A percentile compares a stretch with the other conserved stretches of the same genome.
Evolutionary conservation across 2,797 vertebrate genomes (phyloP).

Genomic region (Botia almorhae): DNA sequence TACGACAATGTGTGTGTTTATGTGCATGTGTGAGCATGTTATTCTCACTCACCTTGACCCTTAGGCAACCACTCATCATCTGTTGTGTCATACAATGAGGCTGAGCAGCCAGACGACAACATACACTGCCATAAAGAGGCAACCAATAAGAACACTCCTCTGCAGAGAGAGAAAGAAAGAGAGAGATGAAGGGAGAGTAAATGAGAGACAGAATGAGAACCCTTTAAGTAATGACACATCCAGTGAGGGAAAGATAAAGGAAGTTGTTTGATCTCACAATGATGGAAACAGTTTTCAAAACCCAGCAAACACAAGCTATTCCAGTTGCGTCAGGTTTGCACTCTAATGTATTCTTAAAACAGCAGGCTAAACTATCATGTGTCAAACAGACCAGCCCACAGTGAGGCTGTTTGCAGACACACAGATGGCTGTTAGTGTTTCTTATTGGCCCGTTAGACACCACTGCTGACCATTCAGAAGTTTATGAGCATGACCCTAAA

Average conservation of each 20-base stretch:
- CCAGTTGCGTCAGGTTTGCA: neutral
- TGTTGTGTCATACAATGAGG: slow-evolving; percentile 90
- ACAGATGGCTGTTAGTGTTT: slow-evolving; percentile 14
- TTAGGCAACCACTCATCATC: slow-evolving; percentile 84
- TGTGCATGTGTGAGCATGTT: neutral
- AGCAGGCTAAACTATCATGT: slow-evolving; percentile 11
- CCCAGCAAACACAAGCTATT: slow-evolving; percentile 22
- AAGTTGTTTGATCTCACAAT: neutral
- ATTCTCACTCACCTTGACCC: slow-evolving; percentile 81
- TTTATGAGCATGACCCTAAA: slow-evolving; percentile 45
- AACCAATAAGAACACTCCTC: slow-evolving; percentile 93
- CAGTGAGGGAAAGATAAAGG: neutral
- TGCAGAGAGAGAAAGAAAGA: slow-evolving; percentile 61
- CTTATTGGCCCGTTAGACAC: slow-evolving; percentile 39
- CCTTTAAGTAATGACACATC: neutral
- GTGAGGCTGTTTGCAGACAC: neutral
- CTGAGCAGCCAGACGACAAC: slow-evolving; percentile 91
- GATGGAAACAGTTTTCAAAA: slow-evolving; percentile 17
- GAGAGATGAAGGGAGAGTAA: slow-evolving; percentile 44
- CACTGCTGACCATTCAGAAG: neutral
- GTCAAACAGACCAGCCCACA: neutral
- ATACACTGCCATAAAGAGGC: slow-evolving; percentile 91
- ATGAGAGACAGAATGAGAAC: slow-evolving; percentile 44
- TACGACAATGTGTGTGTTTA: neutral
- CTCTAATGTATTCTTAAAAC: slow-evolving; percentile 1